Evolutionary conservation across 2,113 vertebrate species (phyloP), one percentile per base, ranked within the genome.

Genomic region (Mormyrus iriodes): DNA sequence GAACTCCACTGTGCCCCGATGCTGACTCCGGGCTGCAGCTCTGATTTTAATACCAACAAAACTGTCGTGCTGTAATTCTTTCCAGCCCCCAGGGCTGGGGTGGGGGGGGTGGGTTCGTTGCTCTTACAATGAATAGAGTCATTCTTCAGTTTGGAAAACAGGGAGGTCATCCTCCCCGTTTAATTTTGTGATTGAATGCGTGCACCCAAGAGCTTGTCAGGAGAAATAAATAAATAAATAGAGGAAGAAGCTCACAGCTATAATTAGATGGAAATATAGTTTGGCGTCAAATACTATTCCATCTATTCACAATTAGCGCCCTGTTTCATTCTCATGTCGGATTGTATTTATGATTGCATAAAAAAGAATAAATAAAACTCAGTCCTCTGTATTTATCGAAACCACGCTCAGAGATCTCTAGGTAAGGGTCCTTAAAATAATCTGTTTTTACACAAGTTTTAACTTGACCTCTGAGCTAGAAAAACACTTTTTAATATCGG

Each of bases 41-140:
- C 91, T 94, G 93, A 94, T 93, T 95, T 93, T 90, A 92, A 94
- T 91, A 92, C 90, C 90, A 91, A 92, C 90, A 94, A 91, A 88
- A 85, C 92, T 91, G 89, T 89, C 90, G 91, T 89, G 89, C 90
- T 91, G 92, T 94, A 94, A 95, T 94, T 93, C 90, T 92, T 94
- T 93, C 93, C 94, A 94, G 93, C 92, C 92, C 90, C 91, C 90
- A 39, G 35, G 73, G 73, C 73, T 42, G 12, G 73, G 9, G 27
- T 0, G 12, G 27, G 31, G 10, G 65, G 31, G 69, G 91, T 89
- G 90, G 91, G 91, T 92, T 90, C 90, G 90, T 90, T 92, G 93
- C 90, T 92, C 91, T 94, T 91, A 92, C 55, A 48, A 90, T 90
- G 90, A 92, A 93, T 91, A 89, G 91, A 94, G 88, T 90, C 58